Evolutionary conservation across 2,797 vertebrate species (phyloP), one percentile per base, ranked within the genome.

Genomic region (Bradypus variegatus): DNA sequence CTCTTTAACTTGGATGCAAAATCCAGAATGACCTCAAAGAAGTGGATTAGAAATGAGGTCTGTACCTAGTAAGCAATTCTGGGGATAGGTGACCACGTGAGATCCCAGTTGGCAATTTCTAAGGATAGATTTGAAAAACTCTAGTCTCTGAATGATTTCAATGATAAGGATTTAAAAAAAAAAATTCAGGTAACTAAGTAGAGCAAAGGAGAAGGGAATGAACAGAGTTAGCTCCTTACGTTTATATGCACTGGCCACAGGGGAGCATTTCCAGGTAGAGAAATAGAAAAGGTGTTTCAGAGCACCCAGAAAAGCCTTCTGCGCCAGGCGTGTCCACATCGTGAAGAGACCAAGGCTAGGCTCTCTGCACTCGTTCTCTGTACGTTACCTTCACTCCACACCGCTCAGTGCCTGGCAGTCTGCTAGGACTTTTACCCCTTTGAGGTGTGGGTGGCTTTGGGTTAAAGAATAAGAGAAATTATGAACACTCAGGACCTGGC

Each of bases 201-300:
- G 48, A 64, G 50, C 87, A 79, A 90, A 33, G 65, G 60, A 58
- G 62, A 89, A 87, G 60, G 33, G 16, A 36, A 60, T 2, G 6
- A n/a, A 13, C 1, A 21, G 31, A n/a, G 14, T 53, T 21, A 18
- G 89, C 65, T 31, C 25, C n/a, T n/a, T 64, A 41, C 2, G 38
- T 21, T 76, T 64, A 15, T 0, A 65, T 5, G n/a, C 8, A 16
- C 31, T 45, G 16, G 10, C 64, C 14, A 4, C 2, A 11, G 38
- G 41, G 21, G 25, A 4, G 25, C 27, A 33, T 36, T 76, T 67
- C 29, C 7, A 80, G 62, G 21, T 14, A 31, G 25, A 92, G 64
- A 79, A 70, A n/a, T 0, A 27, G 14, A 55, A 27, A 62, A 21
- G 36, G 25, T 1, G 8, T 8, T 15, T 36, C 0, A 8, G 7